phyloP scores from a whole-genome alignment of 2,113 vertebrate species.

The Muscicapa adusta region DNA sequence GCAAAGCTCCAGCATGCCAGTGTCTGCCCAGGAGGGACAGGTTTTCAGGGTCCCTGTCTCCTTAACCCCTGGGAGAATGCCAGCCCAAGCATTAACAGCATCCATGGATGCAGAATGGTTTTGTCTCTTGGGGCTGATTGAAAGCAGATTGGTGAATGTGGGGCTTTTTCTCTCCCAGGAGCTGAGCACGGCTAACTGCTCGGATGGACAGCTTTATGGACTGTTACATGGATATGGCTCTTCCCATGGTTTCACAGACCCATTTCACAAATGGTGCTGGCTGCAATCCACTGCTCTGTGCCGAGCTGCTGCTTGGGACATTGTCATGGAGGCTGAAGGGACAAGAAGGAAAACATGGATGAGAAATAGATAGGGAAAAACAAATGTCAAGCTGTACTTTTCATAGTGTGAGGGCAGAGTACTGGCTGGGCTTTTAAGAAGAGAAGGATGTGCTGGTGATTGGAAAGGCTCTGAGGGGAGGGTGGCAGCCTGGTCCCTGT shows the following conservation, averaged over 20 bases:
- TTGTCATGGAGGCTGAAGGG: neutral
- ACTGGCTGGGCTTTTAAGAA: neutral
- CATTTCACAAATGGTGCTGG: slow-evolving; percentile 16
- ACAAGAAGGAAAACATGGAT: neutral
- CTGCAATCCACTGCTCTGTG: neutral
- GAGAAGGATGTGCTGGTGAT: neutral
- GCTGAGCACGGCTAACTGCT: neutral
- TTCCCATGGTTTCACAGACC: slow-evolving; percentile 4
- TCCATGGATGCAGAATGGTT: accelerated
- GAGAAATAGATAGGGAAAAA: neutral
- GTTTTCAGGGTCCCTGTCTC: neutral
- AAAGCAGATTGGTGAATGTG: neutral
- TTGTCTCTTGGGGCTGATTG: neutral
- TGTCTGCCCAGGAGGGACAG: neutral
- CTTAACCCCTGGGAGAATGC: neutral
- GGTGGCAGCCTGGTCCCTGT: no score
- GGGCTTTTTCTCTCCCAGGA: neutral
- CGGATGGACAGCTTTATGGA: slow-evolving; percentile 13
- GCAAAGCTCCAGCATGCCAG: neutral
- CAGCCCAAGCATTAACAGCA: neutral
- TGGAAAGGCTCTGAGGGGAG: neutral
- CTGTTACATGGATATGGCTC: slow-evolving; percentile 39
- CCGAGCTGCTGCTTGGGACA: neutral
- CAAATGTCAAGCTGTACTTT: slow-evolving; percentile 7
- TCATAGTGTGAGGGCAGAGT: neutral